These are phyloP conservation scores for Falco concolor DNA, from an alignment of 2,797 vertebrate species.

Conservation along the genomic window DNA sequence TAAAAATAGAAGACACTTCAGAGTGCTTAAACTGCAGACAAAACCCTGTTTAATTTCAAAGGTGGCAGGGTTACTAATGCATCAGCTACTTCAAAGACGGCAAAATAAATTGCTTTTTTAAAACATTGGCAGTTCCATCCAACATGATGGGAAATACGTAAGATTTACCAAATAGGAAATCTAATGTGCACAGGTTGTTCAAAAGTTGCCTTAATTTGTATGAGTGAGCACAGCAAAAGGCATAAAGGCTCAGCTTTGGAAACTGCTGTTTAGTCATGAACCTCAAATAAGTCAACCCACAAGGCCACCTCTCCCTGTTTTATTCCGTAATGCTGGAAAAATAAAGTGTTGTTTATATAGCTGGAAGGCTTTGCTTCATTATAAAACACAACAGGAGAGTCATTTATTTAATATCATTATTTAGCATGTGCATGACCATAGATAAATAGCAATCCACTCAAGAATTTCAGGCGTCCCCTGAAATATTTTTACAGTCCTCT, in stretches of 20 bases:
- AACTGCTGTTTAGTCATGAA: conserved; percentile 12
- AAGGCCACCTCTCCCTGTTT: conserved; percentile 5
- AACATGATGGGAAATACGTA: background rate
- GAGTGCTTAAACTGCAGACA: conserved; percentile 25
- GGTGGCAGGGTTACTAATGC: conserved; percentile 47
- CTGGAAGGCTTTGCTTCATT: conserved; percentile 23
- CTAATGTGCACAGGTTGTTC: background rate
- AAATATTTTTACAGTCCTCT: conserved; percentile 17
- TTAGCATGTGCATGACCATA: conserved; percentile 24
- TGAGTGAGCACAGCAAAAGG: background rate
- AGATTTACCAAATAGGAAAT: background rate
- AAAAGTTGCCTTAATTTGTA: background rate
- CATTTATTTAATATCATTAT: conserved; percentile 54
- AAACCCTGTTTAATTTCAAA: conserved; percentile 52
- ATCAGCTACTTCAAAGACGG: conserved; percentile 22
- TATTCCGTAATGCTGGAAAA: conserved; percentile 16
- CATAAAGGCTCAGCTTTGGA: background rate
- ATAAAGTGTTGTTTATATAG: conserved; percentile 27
- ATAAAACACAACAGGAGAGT: conserved; percentile 47
- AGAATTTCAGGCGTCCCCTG: background rate
- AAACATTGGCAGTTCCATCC: background rate
- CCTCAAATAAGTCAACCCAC: background rate
- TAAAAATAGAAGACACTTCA: conserved; percentile 47
- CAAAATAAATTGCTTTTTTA: conserved; percentile 34
- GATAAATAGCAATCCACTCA: conserved; percentile 21